These are phyloP conservation scores for Notodonta ziczac DNA, from an alignment of 2,888 invertebrate species.

Conservation along the genomic window DNA sequence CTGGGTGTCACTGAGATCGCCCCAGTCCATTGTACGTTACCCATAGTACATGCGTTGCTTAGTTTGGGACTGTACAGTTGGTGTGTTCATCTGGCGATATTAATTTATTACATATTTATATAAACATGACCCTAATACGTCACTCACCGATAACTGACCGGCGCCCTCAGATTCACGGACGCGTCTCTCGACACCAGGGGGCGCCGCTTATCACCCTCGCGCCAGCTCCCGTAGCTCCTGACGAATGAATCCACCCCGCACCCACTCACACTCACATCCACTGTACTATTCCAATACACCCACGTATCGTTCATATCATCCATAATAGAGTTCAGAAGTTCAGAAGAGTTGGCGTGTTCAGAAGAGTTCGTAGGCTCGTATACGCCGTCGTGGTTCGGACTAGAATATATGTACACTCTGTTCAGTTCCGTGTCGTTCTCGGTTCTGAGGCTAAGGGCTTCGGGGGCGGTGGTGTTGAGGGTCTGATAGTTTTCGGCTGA, in stretches of 20 bases:
- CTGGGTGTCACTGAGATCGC: too few species aligned
- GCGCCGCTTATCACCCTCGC: constrained; percentile 69
- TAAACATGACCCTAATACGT: not conserved
- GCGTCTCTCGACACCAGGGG: constrained; percentile 50
- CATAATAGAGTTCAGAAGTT: constrained; percentile 34
- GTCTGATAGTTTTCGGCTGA: constrained; percentile 62
- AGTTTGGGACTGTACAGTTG: too few species aligned
- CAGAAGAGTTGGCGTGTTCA: constrained; percentile 34
- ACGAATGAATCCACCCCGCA: constrained; percentile 65
- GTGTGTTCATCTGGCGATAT: too few species aligned
- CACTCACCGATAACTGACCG: constrained; percentile 82
- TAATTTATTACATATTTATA: too few species aligned
- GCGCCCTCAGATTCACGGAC: constrained; percentile 76
- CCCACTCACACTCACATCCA: constrained; percentile 64
- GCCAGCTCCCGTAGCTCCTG: constrained; percentile 77
- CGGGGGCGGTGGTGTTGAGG: constrained; percentile 52
- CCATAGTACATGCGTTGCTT: too few species aligned
- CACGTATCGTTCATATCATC: constrained; percentile 52
- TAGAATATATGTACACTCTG: constrained; percentile 73
- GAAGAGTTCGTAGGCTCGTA: constrained; percentile 67
- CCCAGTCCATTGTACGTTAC: too few species aligned
- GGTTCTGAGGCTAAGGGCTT: constrained; percentile 57
- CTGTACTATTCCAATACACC: constrained; percentile 55
- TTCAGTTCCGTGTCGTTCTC: constrained; percentile 75
- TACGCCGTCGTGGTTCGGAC: constrained; percentile 77